Conservation (phyloP, 2,888 invertebrate species). For the Dexiosoma caninum region DNA sequence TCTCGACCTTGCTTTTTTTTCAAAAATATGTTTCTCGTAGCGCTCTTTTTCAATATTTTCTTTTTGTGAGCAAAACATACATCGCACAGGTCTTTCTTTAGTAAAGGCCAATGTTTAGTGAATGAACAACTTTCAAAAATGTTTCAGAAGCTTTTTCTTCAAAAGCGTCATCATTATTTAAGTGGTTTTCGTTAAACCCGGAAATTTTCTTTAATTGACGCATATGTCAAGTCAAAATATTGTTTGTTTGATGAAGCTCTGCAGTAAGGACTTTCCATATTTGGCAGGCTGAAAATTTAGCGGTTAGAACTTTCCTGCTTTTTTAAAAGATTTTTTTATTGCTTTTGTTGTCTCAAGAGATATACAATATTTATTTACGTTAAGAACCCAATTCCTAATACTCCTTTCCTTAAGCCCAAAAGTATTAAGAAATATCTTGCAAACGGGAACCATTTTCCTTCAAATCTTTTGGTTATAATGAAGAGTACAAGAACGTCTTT, state of each 20-base stretch:
- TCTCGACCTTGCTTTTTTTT: no score
- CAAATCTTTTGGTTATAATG: not conserved
- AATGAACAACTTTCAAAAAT: not conserved
- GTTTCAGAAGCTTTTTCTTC: not conserved
- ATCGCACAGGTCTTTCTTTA: not conserved
- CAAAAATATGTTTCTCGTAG: no score
- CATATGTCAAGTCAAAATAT: not conserved
- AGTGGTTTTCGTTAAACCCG: not conserved
- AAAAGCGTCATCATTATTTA: not conserved
- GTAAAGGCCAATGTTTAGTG: not conserved
- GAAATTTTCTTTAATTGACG: not conserved
- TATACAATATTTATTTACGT: not conserved
- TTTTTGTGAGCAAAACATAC: not conserved
- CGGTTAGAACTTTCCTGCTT: no score
- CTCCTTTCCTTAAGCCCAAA: slow-evolving; percentile 3
- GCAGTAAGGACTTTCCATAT: not conserved
- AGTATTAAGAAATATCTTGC: not conserved
- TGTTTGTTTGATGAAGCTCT: not conserved
- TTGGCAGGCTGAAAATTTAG: not conserved
- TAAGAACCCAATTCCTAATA: slow-evolving; percentile 2
- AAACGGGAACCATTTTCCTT: not conserved
- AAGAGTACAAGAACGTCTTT: not conserved
- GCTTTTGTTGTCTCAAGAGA: not conserved
- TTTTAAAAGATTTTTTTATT: not conserved
- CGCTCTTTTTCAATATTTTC: not conserved